Percentiles rank a stretch among this genome's conserved stretches.
phyloP scores from a whole-genome alignment of 2,888 invertebrate species.

The Theretra japonica region DNA sequence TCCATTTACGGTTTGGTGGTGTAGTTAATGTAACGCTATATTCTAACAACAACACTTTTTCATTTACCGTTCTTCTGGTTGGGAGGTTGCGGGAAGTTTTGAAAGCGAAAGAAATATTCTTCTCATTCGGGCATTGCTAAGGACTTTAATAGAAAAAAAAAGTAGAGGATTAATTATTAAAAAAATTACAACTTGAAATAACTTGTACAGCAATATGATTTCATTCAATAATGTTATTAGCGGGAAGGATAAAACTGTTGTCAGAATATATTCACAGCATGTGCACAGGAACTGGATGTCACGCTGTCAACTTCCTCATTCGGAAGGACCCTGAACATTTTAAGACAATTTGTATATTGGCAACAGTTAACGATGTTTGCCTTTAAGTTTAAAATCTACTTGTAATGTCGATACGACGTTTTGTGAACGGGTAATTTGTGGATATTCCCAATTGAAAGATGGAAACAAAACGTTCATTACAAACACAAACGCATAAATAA shows the following conservation, averaged over 20 bases:
- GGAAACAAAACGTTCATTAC: neutral
- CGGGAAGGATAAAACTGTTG: neutral
- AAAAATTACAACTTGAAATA: too few relatives aligned
- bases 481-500: neutral
- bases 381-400: neutral
- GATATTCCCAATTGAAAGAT: neutral
- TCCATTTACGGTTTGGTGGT: too few relatives aligned
- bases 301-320: constrained; percentile 10
- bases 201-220: too few relatives aligned
- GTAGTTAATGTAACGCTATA: too few relatives aligned
- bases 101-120: too few relatives aligned
- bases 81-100: too few relatives aligned
- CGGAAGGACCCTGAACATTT: neutral
- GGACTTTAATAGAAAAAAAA: too few relatives aligned
- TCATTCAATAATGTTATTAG: neutral
- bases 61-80: too few relatives aligned
- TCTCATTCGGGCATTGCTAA: too few relatives aligned
- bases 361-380: neutral
- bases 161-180: too few relatives aligned
- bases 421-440: neutral
- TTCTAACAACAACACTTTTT: too few relatives aligned
- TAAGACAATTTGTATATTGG: neutral
- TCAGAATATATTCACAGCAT: constrained; percentile 1
- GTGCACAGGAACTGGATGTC: constrained; percentile 11
- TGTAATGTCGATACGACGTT: neutral